Evolutionary conservation across 2,113 vertebrate species (phyloP), one percentile per base, ranked within the genome.

Genomic region (Castor canadensis): DNA sequence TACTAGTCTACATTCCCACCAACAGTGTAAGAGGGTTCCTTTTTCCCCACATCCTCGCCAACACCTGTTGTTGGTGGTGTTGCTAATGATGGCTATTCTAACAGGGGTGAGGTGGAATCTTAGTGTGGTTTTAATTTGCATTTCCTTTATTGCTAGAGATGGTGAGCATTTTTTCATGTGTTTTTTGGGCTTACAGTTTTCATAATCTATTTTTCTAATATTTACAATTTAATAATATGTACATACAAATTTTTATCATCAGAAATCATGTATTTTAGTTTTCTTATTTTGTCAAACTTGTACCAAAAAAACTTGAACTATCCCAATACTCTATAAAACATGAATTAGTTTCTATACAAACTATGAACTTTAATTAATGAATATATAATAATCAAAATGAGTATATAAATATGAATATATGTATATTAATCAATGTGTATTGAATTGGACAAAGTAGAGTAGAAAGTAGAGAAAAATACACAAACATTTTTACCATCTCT

Each of bases 191-290:
- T 91, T 24, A 52, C 6, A 77, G 40, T 95, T 80, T 89, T 76
- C 60, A 76, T 79, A 9, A 89, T 54, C 22, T 77, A 60, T 43
- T 93, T 96, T 95, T 87, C 73, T 90, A 93, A 94, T 66, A 82
- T 77, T 96, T 82, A 87, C 35, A 92, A 71, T 75, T 95, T 76
- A 89, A 40, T 93, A 54, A 87, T n/a, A 13, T 32, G 2, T 40
- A 79, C 4, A 64, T 32, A 43, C 3, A 43, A 15, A 73, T 67
- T 94, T n/a, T 94, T 71, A 88, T 92, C 49, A 69, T 80, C 10
- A 93, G 60, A 96, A 95, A 90, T 49, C 0, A 73, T 38, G 9
- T 84, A 20, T 73, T 95, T 92, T 66, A 69, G 0, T 79, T 87
- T 92, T 82, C 5, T 45, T 94, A 16, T 81, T 88, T 75, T 73